Percentiles rank a stretch among this genome's conserved stretches.
These are phyloP conservation scores for Macrochelys suwanniensis DNA, from an alignment of 2,797 vertebrate species.

Conservation along the genomic window DNA sequence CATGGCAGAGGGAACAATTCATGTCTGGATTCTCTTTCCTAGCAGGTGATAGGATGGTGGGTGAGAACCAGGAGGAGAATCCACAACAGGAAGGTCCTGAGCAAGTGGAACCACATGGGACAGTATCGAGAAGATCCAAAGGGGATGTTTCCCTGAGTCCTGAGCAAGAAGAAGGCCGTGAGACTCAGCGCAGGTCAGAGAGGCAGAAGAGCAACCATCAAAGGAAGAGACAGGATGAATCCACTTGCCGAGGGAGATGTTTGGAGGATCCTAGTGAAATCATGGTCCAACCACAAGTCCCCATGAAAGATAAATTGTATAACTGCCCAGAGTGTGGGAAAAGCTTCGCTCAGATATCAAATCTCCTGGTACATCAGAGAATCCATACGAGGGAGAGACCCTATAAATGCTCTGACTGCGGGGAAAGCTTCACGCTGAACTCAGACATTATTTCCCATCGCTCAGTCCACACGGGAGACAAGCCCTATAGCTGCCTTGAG, in stretches of 20 bases:
- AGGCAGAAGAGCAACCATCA: constrained; percentile 33
- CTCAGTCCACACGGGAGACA: background rate
- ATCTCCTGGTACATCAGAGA: constrained; percentile 52
- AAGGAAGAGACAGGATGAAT: constrained; percentile 46
- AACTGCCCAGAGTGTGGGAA: constrained; percentile 46
- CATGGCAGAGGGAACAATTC: background rate
- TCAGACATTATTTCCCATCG: background rate
- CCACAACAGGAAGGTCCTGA: background rate
- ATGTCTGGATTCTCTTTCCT: background rate
- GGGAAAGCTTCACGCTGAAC: constrained; percentile 22
- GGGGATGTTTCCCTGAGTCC: background rate
- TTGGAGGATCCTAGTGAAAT: constrained; percentile 57
- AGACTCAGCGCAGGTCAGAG: background rate
- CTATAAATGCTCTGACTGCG: constrained; percentile 48
- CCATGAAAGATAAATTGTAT: constrained; percentile 51
- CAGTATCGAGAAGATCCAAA: background rate
- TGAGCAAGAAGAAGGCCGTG: background rate
- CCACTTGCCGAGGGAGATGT: constrained; percentile 35
- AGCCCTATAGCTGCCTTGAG: constrained; percentile 32
- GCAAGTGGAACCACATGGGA: background rate
- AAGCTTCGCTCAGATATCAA: background rate
- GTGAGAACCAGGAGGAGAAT: background rate
- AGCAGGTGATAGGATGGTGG: background rate
- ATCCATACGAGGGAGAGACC: constrained; percentile 55
- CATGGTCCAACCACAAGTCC: constrained; percentile 30